phyloP scores from a whole-genome alignment of 2,797 vertebrate genomes.

The Coranthus polyacanthus region DNA sequence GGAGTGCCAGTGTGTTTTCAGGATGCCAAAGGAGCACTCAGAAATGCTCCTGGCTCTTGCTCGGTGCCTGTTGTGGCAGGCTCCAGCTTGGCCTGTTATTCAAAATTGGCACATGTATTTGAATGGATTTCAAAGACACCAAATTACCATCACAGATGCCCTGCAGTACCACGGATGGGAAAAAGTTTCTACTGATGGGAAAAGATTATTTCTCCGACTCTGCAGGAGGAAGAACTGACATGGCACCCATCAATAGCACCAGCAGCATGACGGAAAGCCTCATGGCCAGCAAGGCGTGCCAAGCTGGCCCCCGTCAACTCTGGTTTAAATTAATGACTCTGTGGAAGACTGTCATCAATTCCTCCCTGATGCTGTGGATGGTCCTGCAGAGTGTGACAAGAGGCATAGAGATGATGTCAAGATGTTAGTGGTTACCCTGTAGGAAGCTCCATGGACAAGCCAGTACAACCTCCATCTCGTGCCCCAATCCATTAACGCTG shows the following conservation, averaged over 20 bases:
- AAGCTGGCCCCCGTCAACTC: background rate
- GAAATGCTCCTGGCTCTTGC: no score
- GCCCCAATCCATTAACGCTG: no score
- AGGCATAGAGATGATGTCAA: background rate
- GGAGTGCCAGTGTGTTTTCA: background rate
- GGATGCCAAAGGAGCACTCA: background rate
- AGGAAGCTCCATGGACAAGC: no score
- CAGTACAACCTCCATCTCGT: background rate
- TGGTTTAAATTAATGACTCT: background rate
- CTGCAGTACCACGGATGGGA: background rate
- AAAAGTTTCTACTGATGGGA: background rate
- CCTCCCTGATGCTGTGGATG: background rate
- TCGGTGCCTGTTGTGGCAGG: no score
- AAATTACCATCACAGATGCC: no score
- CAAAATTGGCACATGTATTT: no score
- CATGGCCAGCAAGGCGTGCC: background rate
- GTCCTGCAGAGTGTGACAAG: background rate
- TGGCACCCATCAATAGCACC: background rate
- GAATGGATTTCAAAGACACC: no score
- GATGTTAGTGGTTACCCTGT: constrained; percentile 16
- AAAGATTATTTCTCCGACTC: no score
- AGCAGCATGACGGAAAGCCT: background rate
- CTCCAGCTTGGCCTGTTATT: no score
- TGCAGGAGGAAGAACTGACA: no score
- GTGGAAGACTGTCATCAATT: background rate